Percentiles rank a stretch among this genome's conserved stretches.
phyloP scores from a whole-genome alignment of 2,797 vertebrate genomes.

The Darevskia mixta region DNA sequence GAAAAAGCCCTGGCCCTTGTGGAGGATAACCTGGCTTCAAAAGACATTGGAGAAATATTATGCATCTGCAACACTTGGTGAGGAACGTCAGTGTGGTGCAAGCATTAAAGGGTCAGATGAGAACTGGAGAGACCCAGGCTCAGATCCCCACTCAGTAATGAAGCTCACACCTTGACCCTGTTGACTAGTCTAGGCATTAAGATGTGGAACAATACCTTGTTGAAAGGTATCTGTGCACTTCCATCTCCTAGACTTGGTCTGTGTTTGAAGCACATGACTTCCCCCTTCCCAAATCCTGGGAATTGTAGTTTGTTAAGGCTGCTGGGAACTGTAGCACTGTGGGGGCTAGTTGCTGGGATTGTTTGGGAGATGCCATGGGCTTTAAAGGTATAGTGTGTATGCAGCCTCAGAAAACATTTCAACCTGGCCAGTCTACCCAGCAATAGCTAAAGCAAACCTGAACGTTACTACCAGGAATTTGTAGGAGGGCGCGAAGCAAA shows the following conservation, averaged over 20 bases:
- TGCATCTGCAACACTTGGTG: background rate
- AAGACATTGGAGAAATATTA: constrained; percentile 35
- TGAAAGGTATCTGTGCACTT: background rate
- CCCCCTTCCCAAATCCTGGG: no score
- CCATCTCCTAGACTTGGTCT: background rate
- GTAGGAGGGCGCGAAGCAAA: background rate
- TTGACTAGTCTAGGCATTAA: background rate
- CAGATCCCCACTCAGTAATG: background rate
- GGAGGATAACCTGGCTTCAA: no score
- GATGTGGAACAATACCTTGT: background rate
- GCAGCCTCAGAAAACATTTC: background rate
- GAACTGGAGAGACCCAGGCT: background rate
- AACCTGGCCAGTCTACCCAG: background rate
- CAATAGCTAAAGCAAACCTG: background rate
- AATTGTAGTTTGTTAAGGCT: no score
- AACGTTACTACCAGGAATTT: background rate
- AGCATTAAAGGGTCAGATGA: background rate
- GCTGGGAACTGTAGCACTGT: no score
- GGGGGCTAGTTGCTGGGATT: no score
- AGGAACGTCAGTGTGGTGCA: background rate
- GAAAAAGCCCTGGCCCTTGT: no score
- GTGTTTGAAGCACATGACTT: no score
- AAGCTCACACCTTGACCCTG: background rate
- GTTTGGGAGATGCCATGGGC: no score
- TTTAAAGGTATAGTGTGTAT: no score